These are phyloP conservation scores for Meda fulgida DNA, from an alignment of 2,797 vertebrate species.

Conservation along the genomic window DNA sequence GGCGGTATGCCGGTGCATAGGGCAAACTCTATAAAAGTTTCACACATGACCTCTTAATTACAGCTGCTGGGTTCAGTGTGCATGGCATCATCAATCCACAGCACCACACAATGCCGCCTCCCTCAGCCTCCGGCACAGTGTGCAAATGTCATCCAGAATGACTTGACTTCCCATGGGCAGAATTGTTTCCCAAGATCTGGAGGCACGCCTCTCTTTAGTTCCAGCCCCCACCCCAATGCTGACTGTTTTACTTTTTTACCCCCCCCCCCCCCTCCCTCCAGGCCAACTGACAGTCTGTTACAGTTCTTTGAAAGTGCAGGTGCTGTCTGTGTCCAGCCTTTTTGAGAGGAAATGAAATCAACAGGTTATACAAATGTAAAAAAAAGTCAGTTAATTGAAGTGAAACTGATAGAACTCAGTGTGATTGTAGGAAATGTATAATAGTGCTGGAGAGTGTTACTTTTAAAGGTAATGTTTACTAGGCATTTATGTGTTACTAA, in stretches of 20 bases:
- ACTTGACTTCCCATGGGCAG: conserved; percentile 72
- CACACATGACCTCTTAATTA: conserved; percentile 78
- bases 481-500: not conserved
- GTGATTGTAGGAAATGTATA: conserved; percentile 1
- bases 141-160: conserved; percentile 70
- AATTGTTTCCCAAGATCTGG: conserved; percentile 69
- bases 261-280: not conserved
- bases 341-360: conserved; percentile 59
- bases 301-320: conserved; percentile 70
- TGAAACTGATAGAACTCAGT: conserved; percentile 18
- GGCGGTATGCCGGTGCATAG: conserved; percentile 22
- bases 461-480: not conserved
- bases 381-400: conserved; percentile 49
- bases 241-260: conserved; percentile 32
- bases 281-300: conserved; percentile 66
- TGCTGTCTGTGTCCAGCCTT: conserved; percentile 60
- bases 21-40: conserved; percentile 67
- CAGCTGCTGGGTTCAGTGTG: conserved; percentile 70
- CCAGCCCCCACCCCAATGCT: conserved; percentile 59
- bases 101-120: conserved; percentile 68
- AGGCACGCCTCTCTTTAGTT: conserved; percentile 77
- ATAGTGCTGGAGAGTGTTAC: not conserved
- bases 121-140: conserved; percentile 62
- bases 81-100: conserved; percentile 70
- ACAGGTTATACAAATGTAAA: conserved; percentile 54